Percentiles rank a stretch among this genome's conserved stretches.
phyloP scores from a whole-genome alignment of 35 echinoderm and acorn worm genomes.

The Apostichopus parvimensis region DNA sequence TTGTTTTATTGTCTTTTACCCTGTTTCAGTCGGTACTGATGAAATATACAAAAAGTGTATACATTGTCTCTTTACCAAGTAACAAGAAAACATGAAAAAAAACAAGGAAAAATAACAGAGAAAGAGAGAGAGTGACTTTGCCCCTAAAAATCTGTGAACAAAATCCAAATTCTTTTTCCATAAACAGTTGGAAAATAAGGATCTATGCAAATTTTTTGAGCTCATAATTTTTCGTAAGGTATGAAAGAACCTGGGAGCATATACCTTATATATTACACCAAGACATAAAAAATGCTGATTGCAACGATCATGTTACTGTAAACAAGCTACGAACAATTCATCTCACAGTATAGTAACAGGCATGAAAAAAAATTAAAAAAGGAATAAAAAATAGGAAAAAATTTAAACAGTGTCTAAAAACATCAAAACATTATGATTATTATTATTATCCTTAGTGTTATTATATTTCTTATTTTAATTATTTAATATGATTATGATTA shows the following conservation, averaged over 20 bases:
- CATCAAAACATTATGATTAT: background rate
- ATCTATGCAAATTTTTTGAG: background rate
- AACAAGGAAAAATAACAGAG: no score
- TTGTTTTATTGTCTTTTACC: background rate
- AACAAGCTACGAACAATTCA: background rate
- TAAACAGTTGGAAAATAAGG: background rate
- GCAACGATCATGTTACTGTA: background rate
- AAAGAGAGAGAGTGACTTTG: background rate
- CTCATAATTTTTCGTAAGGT: background rate
- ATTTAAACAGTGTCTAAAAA: background rate
- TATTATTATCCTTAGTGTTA: no score
- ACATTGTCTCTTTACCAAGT: background rate
- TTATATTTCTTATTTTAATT: no score
- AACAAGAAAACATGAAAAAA: background rate
- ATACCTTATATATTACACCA: background rate
- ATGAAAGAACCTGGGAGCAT: background rate
- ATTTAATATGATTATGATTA: no score
- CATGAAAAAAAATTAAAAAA: background rate
- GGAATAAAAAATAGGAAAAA: background rate
- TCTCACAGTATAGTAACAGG: background rate
- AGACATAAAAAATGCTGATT: background rate
- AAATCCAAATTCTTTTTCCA: background rate
- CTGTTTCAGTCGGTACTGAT: background rate
- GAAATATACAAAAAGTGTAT: background rate
- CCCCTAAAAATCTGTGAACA: background rate